Evolutionary conservation across 2,888 invertebrate species (phyloP).

Genomic region (Achlya flavicornis): DNA sequence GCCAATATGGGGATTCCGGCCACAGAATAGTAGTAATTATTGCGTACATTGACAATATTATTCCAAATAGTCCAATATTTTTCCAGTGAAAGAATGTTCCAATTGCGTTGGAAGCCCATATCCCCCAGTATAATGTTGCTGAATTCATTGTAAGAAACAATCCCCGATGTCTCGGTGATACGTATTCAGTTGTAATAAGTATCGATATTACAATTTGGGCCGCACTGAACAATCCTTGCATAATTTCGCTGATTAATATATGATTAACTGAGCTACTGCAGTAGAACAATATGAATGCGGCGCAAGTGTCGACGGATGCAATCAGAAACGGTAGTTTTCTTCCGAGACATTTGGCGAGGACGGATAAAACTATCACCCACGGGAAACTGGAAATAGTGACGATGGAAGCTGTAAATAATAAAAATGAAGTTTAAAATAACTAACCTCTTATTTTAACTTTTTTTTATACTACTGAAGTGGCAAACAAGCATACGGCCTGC

Average conservation of each 20-base stretch:
- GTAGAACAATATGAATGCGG: constrained; percentile 32
- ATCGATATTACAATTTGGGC: constrained; percentile 24
- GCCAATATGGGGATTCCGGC: constrained; percentile 48
- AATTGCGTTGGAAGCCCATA: constrained; percentile 44
- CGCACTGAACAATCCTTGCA: constrained; percentile 24
- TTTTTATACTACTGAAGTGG: too few relatives aligned
- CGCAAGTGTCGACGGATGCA: constrained; percentile 24
- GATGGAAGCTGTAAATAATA: constrained; percentile 17
- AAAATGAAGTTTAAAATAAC: not conserved
- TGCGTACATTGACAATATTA: constrained; percentile 28
- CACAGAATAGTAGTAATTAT: constrained; percentile 25
- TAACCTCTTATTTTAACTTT: too few relatives aligned
- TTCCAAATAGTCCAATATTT: constrained; percentile 37
- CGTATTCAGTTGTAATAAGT: constrained; percentile 43
- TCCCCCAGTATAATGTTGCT: constrained; percentile 43
- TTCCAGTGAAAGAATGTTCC: constrained; percentile 49
- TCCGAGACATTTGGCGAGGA: constrained; percentile 31
- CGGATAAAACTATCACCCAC: constrained; percentile 35
- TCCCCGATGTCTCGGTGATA: constrained; percentile 44
- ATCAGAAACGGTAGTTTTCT: constrained; percentile 34
- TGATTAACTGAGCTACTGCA: constrained; percentile 35
- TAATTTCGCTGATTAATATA: constrained; percentile 37
- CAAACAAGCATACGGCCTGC: too few relatives aligned
- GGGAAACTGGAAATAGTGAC: constrained; percentile 33
- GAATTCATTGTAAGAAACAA: constrained; percentile 43